Base-by-base conservation (phyloP, 1,140 invertebrate species). In the Zaprionus ornatus region DNA sequence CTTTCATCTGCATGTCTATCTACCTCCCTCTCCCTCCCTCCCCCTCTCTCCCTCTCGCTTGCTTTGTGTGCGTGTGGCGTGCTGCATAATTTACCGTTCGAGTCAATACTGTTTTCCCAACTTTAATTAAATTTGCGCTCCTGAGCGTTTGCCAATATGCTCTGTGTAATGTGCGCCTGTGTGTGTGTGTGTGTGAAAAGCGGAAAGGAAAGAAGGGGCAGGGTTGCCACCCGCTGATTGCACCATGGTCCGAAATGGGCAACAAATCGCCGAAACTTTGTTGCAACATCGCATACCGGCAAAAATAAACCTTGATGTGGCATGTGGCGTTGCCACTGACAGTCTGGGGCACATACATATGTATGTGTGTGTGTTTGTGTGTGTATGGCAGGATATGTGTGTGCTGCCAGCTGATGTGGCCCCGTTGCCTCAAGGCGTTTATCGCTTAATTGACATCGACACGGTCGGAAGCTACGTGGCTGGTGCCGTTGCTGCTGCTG, bases 81-180 rank as follows among this genome's bases (percentile, higher is more conserved):
- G 80, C 77, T 87, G 83, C 84, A 87, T 87, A 87, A 87, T 87
- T 87, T 87, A 87, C 84, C 80, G 84, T 84, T 83, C 54, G 84
- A 87, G 84, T 87, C 84, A 88, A 87, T 87, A 88, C 70, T 83
- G 84, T 88, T 87, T 80, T 87, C 74, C 80, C 77, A 88, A 87
- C 84, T 87, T 87, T 87, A 87, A 87, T 87, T 87, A 87, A 87
- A 87, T 87, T 87, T 87, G 83, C 80, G 84, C 84, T 87, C 56
- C 84, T 75, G 61, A 71, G 66, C 79, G 55, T 79, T 65, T 74
- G 37, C 77, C 74, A 74, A 52, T 77, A 73, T 57, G 54, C 55
- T 52, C 54, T n/a, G 15, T 66, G 65, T 50, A 59, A 56, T 56
- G 63, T 45, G 54, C 37, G 45, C 35, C 52, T 19, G 48, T 60